A percentile compares a stretch with the other conserved stretches of the same genome.
Conservation (phyloP, 2,888 invertebrate species). For the Pharmacophagus antenor region DNA sequence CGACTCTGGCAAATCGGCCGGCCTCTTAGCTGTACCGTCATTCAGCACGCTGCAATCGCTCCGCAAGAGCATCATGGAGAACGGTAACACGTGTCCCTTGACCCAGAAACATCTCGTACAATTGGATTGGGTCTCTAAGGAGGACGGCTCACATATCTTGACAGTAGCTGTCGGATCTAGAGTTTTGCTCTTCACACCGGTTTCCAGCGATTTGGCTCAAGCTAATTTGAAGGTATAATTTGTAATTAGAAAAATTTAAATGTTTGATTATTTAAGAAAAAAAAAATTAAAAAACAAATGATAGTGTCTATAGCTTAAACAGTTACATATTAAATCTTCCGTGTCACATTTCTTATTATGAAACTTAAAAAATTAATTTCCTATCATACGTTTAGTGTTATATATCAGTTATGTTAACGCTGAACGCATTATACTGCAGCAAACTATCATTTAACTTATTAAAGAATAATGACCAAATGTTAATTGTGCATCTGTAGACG, state of each 20-base stretch:
- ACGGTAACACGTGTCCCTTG: constrained; percentile 93
- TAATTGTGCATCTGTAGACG: too few species aligned
- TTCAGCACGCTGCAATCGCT: constrained; percentile 94
- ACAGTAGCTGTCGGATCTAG: constrained; percentile 98
- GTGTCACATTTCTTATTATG: too few species aligned
- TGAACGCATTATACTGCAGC: neutral
- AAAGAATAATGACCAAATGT: neutral
- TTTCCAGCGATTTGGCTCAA: constrained; percentile 96
- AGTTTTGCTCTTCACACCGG: constrained; percentile 94
- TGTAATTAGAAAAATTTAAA: neutral
- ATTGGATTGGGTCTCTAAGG: constrained; percentile 99
- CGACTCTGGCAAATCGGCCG: constrained; percentile 78
- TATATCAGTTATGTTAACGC: too few species aligned
- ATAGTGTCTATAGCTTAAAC: too few species aligned
- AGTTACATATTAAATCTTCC: too few species aligned
- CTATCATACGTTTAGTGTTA: too few species aligned
- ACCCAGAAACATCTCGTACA: constrained; percentile 97
- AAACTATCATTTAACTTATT: too few species aligned
- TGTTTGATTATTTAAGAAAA: neutral
- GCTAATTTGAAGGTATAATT: constrained; percentile 89
- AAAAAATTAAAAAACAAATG: too few species aligned
- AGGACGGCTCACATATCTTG: constrained; percentile 98
- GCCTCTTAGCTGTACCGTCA: constrained; percentile 92
- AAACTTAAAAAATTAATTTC: too few species aligned
- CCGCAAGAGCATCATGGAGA: constrained; percentile 93